phyloP scores from a whole-genome alignment of 2,797 vertebrate species.

The Chrysocyon brachyurus region DNA sequence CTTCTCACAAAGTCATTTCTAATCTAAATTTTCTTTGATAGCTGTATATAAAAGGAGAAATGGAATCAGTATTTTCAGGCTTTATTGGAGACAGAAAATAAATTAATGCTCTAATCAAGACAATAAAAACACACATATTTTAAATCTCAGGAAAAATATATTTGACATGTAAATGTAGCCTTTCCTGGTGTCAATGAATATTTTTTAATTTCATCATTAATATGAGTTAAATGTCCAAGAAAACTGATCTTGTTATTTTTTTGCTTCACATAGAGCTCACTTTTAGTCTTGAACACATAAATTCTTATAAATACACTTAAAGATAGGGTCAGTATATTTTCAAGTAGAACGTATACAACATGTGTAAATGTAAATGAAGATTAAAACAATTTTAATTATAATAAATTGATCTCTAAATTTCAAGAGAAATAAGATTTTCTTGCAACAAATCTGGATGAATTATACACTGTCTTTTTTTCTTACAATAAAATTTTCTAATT shows the following conservation, averaged over 20 bases:
- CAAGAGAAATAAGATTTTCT: neutral
- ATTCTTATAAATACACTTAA: neutral
- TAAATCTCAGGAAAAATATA: neutral
- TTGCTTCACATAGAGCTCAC: neutral
- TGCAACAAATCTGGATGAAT: neutral
- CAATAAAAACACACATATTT: neutral
- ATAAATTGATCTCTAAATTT: neutral
- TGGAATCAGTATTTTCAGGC: neutral
- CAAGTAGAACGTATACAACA: neutral
- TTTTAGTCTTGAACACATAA: neutral
- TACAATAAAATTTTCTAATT: neutral
- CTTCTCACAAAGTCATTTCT: neutral
- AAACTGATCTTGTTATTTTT: neutral
- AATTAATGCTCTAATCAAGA: neutral
- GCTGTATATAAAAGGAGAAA: neutral
- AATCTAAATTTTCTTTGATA: neutral
- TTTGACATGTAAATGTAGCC: neutral
- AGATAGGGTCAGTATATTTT: neutral
- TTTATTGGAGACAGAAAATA: neutral
- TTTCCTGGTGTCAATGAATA: neutral
- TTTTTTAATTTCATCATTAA: neutral
- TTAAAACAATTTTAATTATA: neutral
- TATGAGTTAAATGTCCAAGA: neutral
- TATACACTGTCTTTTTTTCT: neutral
- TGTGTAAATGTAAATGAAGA: neutral